phyloP scores from a whole-genome alignment of 2,113 vertebrate species.

The Caranx ignobilis region DNA sequence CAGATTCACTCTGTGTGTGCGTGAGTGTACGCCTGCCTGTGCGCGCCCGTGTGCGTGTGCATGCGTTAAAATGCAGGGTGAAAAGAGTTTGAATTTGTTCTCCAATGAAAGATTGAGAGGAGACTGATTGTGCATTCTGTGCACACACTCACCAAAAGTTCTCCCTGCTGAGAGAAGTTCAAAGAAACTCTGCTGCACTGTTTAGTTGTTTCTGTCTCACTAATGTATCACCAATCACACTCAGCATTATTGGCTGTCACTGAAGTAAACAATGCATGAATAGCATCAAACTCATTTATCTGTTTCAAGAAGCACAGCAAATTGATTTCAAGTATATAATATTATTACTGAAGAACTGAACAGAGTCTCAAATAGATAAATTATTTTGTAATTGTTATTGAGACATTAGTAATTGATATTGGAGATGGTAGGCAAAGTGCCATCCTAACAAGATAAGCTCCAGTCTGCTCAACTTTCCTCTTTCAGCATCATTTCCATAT shows the following conservation, averaged over 20 bases:
- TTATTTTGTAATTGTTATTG: slow-evolving; percentile 64
- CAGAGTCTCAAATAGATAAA: slow-evolving; percentile 39
- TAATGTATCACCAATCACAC: slow-evolving; percentile 54
- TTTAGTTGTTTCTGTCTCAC: slow-evolving; percentile 51
- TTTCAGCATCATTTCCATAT: slow-evolving; percentile 96
- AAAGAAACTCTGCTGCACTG: slow-evolving; percentile 28
- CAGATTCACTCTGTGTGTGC: slow-evolving; percentile 73
- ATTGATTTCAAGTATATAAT: slow-evolving; percentile 64
- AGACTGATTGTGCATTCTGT: slow-evolving; percentile 59
- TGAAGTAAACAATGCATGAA: slow-evolving; percentile 58
- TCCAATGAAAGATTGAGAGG: slow-evolving; percentile 58
- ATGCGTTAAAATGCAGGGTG: slow-evolving; percentile 62
- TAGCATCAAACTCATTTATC: slow-evolving; percentile 56
- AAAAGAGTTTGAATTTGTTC: slow-evolving; percentile 69
- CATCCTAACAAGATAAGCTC: slow-evolving; percentile 86
- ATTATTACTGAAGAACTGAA: slow-evolving; percentile 47
- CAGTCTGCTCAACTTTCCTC: slow-evolving; percentile 77
- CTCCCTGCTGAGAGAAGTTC: slow-evolving; percentile 51
- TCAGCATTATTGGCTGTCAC: slow-evolving; percentile 50
- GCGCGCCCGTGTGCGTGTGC: slow-evolving; percentile 8
- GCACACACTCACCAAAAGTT: slow-evolving; percentile 63
- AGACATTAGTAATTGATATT: slow-evolving; percentile 69
- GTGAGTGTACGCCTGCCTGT: slow-evolving; percentile 16
- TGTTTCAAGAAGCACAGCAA: slow-evolving; percentile 53
- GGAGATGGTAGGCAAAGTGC: slow-evolving; percentile 62